Base-by-base conservation (phyloP, 1,140 invertebrate species). In the Pentalonia nigronervosa region DNA sequence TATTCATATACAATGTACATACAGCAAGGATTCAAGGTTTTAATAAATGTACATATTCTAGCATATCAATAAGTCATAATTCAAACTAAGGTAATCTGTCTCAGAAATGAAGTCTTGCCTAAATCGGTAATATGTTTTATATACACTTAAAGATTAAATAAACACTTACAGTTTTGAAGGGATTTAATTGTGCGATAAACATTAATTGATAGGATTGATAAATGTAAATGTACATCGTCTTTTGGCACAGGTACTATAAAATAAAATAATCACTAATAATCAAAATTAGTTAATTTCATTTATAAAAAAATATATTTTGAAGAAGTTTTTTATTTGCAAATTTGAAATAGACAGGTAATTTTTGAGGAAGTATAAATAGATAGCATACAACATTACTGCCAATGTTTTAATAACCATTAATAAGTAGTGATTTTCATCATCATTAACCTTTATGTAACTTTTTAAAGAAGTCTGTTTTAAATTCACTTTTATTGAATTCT, bases 191-290 rank as follows among this genome's bases (percentile, higher is more conserved):
- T 50, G 14, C 34, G 76, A 92, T 92, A 92, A 36, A 92, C 25
- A 83, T 50, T 92, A 25, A 92, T 36, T 25, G 90, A 92, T 25
- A 83, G n/a, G 81, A 92, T 34, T 81, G 90, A 83, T 83, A 92
- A 92, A 92, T 92, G 67, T 48, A 92, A 92, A 50, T 92, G 25
- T 34, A 92, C 47, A 83, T 92, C 67, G 17, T 92, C 67, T 21
- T 92, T 92, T 50, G 67, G n/a, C 7, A 92, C 4, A 30, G 60
- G 7, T 1, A 7, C 90, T 92, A 36, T 25, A 56, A 53, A 88
- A 89, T 7, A 90, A 90, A 45, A 45, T 84, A 25, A 30, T 84
- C 11, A 84, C 25, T 41, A 41, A 83, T 83, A 84, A 45, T 41
- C 23, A 84, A 45, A 30, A 45, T 83, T 11, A 41, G 11, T 84